Base-by-base conservation (phyloP, 2,113 vertebrate genomes). In the Microtus pennsylvanicus region DNA sequence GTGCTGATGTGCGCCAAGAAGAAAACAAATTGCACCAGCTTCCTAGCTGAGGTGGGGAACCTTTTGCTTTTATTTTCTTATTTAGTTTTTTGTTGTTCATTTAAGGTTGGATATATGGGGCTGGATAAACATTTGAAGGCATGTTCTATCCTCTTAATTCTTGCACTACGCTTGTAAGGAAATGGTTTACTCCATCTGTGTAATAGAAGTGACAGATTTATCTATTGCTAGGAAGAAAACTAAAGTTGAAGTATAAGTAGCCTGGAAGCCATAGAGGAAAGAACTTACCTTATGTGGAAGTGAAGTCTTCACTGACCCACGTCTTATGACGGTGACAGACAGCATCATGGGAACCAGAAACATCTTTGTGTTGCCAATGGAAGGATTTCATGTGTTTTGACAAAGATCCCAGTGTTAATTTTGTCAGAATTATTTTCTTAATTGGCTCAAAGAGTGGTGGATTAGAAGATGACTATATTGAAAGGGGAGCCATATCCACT, bases 1-100 rank as follows among this genome's bases (percentile, higher is more conserved):
- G 78, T 97, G 95, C 97, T 97, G 97, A 98, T 74, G 42, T 61
- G 55, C 74, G 19, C 1, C 38, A 94, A 78, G 97, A 91, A 95
- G 92, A 72, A 97, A 94, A 97, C 92, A 94, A 95, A 96, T 97
- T 88, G 88, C 90, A 47, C 63, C 65, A 82, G 91, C 90, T 96
- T 95, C 93, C 87, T 91, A 33, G 77, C 90, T 47, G 76, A 94
- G 77, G 77, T 45, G 89, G 90, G 76, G 45, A 88, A 94, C 76
- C 30, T 89, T 74, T 74, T 30, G 19, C 12, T 74, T 55, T 38
- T 75, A 75, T 74, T 42, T 74, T 42, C n/a, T 58, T 30, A 38
- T 17, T 28, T 65, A 22, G 81, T 38, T 24, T 35, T 12, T 50
- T 87, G 33, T 65, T n/a, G 13, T 65, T 94, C 81, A 70, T 92